phyloP scores from a whole-genome alignment of 2,888 invertebrate genomes.

The Parnassius apollo region DNA sequence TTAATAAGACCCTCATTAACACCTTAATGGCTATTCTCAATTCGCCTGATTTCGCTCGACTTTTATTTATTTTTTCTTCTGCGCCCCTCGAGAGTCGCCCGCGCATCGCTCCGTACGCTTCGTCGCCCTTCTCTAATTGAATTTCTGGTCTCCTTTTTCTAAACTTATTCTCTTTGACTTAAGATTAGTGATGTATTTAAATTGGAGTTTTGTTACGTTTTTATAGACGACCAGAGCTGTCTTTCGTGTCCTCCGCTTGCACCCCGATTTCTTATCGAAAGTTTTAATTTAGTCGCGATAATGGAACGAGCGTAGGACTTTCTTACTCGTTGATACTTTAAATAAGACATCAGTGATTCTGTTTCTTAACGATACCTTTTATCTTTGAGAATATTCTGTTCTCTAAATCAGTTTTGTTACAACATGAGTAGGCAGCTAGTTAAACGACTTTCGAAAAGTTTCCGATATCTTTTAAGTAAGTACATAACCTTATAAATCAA shows the following conservation, averaged over 20 bases:
- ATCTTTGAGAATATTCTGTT: conserved; percentile 10
- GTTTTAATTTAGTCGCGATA: conserved; percentile 66
- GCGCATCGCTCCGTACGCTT: conserved; percentile 48
- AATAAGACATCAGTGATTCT: conserved; percentile 32
- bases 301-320: conserved; percentile 43
- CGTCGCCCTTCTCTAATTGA: conserved; percentile 70
- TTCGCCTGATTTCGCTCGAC: conserved; percentile 74
- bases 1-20: conserved; percentile 81
- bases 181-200: conserved; percentile 79
- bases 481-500: too few species aligned
- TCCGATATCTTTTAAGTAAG: background rate
- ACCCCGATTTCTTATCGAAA: conserved; percentile 53
- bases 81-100: conserved; percentile 47
- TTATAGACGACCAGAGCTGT: conserved; percentile 54
- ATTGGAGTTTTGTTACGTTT: conserved; percentile 76
- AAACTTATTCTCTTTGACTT: conserved; percentile 79
- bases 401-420: conserved; percentile 18
- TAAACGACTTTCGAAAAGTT: background rate
- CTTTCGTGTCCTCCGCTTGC: conserved; percentile 43
- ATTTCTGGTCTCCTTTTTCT: conserved; percentile 72
- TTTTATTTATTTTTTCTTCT: conserved; percentile 73
- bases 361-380: conserved; percentile 27
- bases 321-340: conserved; percentile 24
- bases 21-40: conserved; percentile 80
- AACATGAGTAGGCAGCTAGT: background rate